Evolutionary conservation across 1,140 invertebrate genomes (phyloP), one percentile per base, ranked within the genome.

Genomic region (Meloidogyne floridensis): DNA sequence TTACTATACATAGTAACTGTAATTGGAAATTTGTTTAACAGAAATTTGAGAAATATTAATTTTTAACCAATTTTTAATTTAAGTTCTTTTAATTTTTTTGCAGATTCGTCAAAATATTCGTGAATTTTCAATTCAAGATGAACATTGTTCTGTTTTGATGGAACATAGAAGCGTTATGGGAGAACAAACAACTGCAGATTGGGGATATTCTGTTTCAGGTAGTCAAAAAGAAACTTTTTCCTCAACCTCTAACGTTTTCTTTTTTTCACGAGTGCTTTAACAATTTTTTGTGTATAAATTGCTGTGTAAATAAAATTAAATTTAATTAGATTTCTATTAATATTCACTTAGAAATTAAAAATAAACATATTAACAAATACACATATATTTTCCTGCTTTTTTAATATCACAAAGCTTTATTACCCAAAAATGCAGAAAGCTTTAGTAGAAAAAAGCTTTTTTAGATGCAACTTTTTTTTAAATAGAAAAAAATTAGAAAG

Each of bases 91-190:
- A 32, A 32, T 32, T 32, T 53, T 18, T n/a, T 43, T 78, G 20
- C 59, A 72, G 74, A 65, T 84, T n/a, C 51, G 10, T n/a, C 65
- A 77, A 32, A 65, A 84, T 56, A 13, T 85, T 56, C 54, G 54
- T 32, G 84, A 85, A 69, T 86, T 73, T 71, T 72, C 9, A 20
- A 70, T 84, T 56, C 51, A 80, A 59, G 69, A 76, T 11, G 87
- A 87, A 69, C 75, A 81, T 72, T 87, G 86, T 15, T 53, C 84
- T 32, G 87, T 87, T 56, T 47, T 87, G 69, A 81, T 87, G 86
- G 85, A 87, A 76, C 81, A 84, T 53, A 77, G 85, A 70, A 87
- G 81, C 11, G 82, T 73, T n/a, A 20, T 59, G 1, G 72, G 75
- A 20, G 81, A 85, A 72, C 83, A 77, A 43, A 75, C 80, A 72